phyloP scores from a whole-genome alignment of 2,888 invertebrate genomes.

The Agrilus cyanescens region DNA sequence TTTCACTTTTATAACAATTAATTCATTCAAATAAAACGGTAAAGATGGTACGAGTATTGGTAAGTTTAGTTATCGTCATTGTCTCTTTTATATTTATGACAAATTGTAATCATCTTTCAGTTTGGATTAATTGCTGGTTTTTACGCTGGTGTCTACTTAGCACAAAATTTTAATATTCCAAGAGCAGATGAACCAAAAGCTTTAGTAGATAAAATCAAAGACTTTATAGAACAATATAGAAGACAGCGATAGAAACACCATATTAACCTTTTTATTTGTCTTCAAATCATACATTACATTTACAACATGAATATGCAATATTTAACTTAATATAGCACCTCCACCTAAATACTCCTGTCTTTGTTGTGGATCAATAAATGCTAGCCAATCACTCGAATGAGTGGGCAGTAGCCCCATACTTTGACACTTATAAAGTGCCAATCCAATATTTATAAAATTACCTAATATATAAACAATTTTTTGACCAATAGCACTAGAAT shows the following conservation, averaged over 20 bases:
- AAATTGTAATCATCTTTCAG: conserved; percentile 37
- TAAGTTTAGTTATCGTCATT: conserved; percentile 18
- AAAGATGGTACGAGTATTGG: conserved; percentile 29
- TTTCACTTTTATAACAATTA: neutral
- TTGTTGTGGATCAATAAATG: conserved; percentile 86
- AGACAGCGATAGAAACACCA: conserved; percentile 24
- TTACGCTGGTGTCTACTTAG: conserved; percentile 60
- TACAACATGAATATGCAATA: conserved; percentile 20
- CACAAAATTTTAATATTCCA: conserved; percentile 72
- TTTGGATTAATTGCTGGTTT: conserved; percentile 55
- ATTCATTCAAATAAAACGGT: conserved; percentile 6
- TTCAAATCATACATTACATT: conserved; percentile 21
- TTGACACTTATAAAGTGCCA: conserved; percentile 95
- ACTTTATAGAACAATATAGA: conserved; percentile 55
- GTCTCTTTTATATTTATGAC: neutral
- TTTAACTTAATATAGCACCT: conserved; percentile 47
- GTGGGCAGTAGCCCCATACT: conserved; percentile 96
- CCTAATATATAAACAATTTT: conserved; percentile 90
- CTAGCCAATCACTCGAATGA: conserved; percentile 96
- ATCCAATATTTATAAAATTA: conserved; percentile 78
- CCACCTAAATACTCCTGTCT: conserved; percentile 79
- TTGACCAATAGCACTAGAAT: conserved; percentile 78
- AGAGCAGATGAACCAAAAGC: conserved; percentile 73
- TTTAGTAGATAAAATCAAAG: conserved; percentile 56
- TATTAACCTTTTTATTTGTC: conserved; percentile 7